Percentiles rank a stretch among this genome's conserved stretches.
These are phyloP conservation scores for Formica selysi DNA, from an alignment of 1,140 invertebrate genomes.

Conservation along the genomic window DNA sequence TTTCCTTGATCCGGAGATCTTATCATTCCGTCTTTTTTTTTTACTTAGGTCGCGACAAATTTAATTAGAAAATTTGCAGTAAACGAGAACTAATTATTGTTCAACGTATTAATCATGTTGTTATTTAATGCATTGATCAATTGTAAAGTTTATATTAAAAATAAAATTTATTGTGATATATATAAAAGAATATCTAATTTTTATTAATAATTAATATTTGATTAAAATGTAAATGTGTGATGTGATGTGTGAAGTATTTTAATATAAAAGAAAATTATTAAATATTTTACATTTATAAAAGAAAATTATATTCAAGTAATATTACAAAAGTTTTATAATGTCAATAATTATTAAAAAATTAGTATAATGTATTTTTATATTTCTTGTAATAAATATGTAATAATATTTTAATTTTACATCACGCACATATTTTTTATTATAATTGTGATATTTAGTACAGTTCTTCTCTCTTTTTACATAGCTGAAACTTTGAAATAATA, in stretches of 20 bases:
- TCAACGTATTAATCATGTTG: conserved; percentile 1
- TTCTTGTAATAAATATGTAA: not conserved
- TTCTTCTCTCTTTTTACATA: not conserved
- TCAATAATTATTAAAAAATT: not conserved
- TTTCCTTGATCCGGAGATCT: conserved; percentile 43
- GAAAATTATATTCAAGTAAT: not conserved
- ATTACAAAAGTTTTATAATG: not conserved
- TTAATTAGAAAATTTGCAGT: conserved; percentile 61
- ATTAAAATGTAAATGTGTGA: not conserved
- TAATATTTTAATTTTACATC: not conserved
- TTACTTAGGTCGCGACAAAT: conserved; percentile 24
- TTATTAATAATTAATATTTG: not conserved
- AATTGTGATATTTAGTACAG: not conserved
- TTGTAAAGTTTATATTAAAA: not conserved
- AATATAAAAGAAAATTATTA: not conserved
- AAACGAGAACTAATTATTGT: conserved; percentile 34
- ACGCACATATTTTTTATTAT: not conserved
- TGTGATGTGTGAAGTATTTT: not conserved
- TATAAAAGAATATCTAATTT: not conserved
- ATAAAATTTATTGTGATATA: not conserved
- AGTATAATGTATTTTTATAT: not conserved
- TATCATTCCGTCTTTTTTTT: conserved; percentile 53
- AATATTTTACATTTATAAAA: not conserved
- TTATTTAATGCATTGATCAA: conserved; percentile 24
- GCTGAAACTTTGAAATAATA: conserved; percentile 5